phyloP scores from a whole-genome alignment of 1,140 invertebrate species.

The Venustaconcha ellipsiformis region DNA sequence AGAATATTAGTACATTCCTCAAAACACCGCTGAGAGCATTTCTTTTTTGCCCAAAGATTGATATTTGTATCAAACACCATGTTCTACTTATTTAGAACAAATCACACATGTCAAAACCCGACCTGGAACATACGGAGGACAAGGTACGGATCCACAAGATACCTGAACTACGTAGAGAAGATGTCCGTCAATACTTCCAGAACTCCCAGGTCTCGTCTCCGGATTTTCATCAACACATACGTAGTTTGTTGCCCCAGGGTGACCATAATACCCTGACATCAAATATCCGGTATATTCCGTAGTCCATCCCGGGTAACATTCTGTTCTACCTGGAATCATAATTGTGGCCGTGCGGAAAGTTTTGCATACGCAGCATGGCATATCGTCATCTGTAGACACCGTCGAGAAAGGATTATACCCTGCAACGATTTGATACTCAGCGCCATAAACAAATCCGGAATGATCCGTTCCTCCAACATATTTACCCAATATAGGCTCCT shows the following conservation, averaged over 20 bases:
- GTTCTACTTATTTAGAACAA: no score
- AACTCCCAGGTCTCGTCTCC: background rate
- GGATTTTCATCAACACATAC: constrained; percentile 8
- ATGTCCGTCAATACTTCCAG: background rate
- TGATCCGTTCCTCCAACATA: background rate
- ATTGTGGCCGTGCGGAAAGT: background rate
- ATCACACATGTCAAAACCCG: no score
- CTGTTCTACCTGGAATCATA: constrained; percentile 33
- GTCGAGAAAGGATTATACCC: background rate
- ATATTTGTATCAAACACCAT: no score
- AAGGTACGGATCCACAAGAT: constrained; percentile 12
- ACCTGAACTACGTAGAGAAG: constrained; percentile 5
- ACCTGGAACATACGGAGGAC: no score
- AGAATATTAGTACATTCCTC: no score
- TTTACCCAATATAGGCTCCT: background rate
- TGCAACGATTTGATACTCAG: background rate
- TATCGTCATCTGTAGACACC: background rate
- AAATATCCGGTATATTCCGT: constrained; percentile 36
- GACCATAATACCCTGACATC: constrained; percentile 5
- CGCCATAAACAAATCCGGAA: background rate
- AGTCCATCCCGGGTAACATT: constrained; percentile 26
- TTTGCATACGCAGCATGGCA: constrained; percentile 2
- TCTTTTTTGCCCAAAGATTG: no score
- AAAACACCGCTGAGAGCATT: no score
- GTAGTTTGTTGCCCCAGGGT: constrained; percentile 3